Evolutionary conservation across 2,888 invertebrate species (phyloP), one percentile per base, ranked within the genome.

Genomic region (Luffia ferchaultella): DNA sequence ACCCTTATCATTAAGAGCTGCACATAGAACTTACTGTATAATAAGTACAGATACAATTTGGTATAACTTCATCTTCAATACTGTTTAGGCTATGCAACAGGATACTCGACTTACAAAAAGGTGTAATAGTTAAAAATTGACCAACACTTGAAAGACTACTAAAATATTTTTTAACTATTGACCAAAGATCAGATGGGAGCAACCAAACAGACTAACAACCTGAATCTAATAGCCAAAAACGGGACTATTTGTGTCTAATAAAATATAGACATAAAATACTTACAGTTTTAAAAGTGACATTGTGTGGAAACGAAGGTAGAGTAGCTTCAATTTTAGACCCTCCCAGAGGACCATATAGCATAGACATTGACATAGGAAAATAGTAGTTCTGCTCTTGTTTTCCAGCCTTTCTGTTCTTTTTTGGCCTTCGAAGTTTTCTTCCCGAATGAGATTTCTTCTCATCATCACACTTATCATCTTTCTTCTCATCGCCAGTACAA

Each of bases 341-440:
- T 61, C 89, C 89, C 54, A 93, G 86, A 15, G 92, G 90, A 46
- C 97, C 97, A 71, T 93, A 96, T 71, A 91, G 86, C 65, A 95
- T 88, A 43, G 93, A 90, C 90, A 96, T 93, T 17, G 95, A 96
- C 68, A 92, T 89, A 1, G 97, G 97, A 76, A 94, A 97, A 72
- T 77, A 80, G 54, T 70, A 82, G 53, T 76, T 74, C n/a, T 67
- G 67, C 12, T 85, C 75, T 50, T 73, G 73, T 55, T 76, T 73
- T 49, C 70, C 60, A 41, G 80, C 70, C 58, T 83, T 82, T 47
- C 84, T 66, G 53, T 85, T 85, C 60, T 82, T 79, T 54, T 68
- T 63, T 2, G 82, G 77, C 56, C 65, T 71, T 49, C 65, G 63
- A 2, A 78, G 57, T 54, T 72, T 77, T 54, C 71, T 68, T 0